phyloP scores from a whole-genome alignment of 1,140 invertebrate species.

The Galendromus occidentalis region DNA sequence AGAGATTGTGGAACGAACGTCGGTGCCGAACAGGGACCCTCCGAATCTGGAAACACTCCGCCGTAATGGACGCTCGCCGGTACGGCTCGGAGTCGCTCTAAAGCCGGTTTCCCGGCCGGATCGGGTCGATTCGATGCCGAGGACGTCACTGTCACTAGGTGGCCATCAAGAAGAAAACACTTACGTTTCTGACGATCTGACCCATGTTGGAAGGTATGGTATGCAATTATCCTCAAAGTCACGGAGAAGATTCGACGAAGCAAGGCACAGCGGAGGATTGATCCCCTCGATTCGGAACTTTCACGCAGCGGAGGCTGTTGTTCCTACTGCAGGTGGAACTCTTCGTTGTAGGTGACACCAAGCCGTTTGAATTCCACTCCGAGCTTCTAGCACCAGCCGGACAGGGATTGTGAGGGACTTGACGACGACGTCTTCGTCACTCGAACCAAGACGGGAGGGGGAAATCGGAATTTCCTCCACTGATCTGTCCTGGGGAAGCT shows the following conservation, averaged over 20 bases:
- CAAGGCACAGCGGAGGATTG: not conserved
- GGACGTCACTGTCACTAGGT: no score
- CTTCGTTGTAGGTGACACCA: not conserved
- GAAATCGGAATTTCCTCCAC: no score
- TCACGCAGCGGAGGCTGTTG: not conserved
- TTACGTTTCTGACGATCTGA: conserved; percentile 10
- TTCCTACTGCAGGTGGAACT: not conserved
- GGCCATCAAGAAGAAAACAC: not conserved
- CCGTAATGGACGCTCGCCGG: no score
- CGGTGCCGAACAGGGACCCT: no score
- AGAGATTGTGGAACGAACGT: no score
- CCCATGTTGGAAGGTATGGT: conserved; percentile 10
- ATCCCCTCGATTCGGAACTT: not conserved
- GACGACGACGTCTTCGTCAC: no score
- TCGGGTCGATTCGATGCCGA: no score
- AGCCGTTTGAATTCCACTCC: not conserved
- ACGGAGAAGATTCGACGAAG: not conserved
- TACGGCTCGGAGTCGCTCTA: no score
- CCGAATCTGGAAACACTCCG: no score
- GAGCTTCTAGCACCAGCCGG: not conserved
- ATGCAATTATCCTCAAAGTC: not conserved
- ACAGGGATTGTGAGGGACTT: not conserved
- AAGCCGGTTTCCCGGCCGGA: no score
- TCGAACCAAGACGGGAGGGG: no score
- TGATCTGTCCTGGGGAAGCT: no score